phyloP scores from a whole-genome alignment of 2,113 vertebrate genomes.

The Oophaga pumilio region DNA sequence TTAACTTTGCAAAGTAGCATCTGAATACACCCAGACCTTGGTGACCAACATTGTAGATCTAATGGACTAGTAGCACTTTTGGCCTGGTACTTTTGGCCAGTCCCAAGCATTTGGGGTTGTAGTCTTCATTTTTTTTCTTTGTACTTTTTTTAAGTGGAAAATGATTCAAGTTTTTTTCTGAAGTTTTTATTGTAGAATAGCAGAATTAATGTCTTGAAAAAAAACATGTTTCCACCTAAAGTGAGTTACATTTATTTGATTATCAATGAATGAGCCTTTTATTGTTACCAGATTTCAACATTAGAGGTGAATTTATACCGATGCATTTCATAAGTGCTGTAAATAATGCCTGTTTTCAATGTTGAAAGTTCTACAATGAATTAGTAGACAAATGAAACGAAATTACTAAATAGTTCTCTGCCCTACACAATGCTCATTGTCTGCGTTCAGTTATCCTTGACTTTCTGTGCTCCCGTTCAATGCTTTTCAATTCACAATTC shows the following conservation, averaged over 20 bases:
- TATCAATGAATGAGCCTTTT: constrained; percentile 5
- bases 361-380: background rate
- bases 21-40: no score
- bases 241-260: background rate
- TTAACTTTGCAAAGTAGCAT: no score
- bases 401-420: constrained; percentile 19
- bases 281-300: background rate
- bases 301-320: background rate
- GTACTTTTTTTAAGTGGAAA: no score
- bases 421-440: constrained; percentile 27
- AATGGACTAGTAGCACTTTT: no score
- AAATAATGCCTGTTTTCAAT: background rate
- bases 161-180: no score
- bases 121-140: no score
- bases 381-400: background rate
- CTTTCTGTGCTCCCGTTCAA: background rate
- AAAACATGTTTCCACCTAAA: background rate
- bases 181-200: background rate
- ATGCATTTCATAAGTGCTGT: background rate
- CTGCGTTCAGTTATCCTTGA: constrained; percentile 32
- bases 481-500: constrained; percentile 18
- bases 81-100: no score
- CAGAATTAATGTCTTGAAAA: background rate
- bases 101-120: no score
- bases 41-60: no score